These are phyloP conservation scores for Notechis scutatus DNA, from an alignment of 2,113 vertebrate genomes.

Conservation along the genomic window DNA sequence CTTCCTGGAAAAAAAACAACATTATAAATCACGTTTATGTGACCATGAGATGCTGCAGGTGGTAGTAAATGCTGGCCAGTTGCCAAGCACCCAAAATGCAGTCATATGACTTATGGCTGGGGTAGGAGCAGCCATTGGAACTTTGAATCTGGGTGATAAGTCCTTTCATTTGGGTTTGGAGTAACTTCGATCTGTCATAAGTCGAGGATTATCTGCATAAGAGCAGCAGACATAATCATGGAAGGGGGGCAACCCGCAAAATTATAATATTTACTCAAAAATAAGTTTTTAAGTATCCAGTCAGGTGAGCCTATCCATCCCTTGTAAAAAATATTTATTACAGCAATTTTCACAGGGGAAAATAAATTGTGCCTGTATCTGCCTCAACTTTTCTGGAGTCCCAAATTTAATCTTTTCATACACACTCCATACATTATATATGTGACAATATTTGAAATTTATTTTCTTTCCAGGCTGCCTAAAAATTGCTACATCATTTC, in stretches of 20 bases:
- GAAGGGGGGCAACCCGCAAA: neutral
- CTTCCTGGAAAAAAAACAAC: no score
- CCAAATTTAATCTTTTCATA: neutral
- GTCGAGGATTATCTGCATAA: neutral
- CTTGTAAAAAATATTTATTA: neutral
- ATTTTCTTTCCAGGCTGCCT: neutral
- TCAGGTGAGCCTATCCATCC: neutral
- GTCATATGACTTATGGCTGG: no score
- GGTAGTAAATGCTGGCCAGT: no score
- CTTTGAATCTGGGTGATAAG: neutral
- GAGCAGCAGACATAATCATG: neutral
- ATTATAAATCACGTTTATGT: no score
- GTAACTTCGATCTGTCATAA: neutral
- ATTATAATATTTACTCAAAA: neutral
- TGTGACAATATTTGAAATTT: neutral
- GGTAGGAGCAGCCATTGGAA: no score
- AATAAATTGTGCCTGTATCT: neutral
- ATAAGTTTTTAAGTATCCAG: neutral
- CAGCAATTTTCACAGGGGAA: neutral
- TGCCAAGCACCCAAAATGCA: no score
- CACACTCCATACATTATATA: neutral
- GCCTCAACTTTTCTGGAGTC: neutral
- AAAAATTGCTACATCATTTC: neutral
- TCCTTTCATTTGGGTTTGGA: neutral
- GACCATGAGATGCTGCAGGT: no score